These are phyloP conservation scores for Alligator mississippiensis DNA, from an alignment of 2,113 vertebrate species.

Conservation along the genomic window DNA sequence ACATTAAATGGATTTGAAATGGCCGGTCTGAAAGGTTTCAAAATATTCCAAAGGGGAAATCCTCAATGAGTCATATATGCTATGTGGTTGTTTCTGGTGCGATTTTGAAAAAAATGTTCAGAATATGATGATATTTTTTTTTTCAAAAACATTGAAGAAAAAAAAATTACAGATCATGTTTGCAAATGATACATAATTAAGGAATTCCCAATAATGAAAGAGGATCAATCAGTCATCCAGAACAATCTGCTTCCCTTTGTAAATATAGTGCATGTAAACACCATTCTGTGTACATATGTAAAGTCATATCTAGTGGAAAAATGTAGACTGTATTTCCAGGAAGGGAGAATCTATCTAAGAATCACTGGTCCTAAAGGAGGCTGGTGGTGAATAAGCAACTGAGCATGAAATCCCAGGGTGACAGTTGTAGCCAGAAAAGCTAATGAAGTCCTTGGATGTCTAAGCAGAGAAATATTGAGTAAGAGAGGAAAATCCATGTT, in stretches of 20 bases:
- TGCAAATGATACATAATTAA: not conserved
- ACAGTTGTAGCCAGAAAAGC: not conserved
- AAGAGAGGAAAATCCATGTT: too few species aligned
- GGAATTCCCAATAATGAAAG: too few species aligned
- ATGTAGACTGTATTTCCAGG: not conserved
- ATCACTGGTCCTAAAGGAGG: not conserved
- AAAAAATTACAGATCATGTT: not conserved
- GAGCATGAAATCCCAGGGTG: not conserved
- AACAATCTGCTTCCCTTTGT: not conserved
- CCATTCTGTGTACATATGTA: too few species aligned
- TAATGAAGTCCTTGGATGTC: not conserved
- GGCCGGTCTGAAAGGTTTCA: not conserved
- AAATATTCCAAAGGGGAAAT: not conserved
- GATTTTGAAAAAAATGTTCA: not conserved
- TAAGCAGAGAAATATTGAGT: not conserved
- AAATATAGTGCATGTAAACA: not conserved
- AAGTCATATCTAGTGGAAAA: not conserved
- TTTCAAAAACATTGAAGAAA: not conserved
- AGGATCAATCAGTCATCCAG: not conserved
- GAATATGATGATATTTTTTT: not conserved
- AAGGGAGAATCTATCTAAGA: not conserved
- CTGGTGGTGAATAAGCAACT: not conserved
- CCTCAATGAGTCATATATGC: not conserved
- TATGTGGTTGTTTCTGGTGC: not conserved
- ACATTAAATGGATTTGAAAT: not conserved